phyloP scores from a whole-genome alignment of 2,888 invertebrate species.

The Epinotia nisella region DNA sequence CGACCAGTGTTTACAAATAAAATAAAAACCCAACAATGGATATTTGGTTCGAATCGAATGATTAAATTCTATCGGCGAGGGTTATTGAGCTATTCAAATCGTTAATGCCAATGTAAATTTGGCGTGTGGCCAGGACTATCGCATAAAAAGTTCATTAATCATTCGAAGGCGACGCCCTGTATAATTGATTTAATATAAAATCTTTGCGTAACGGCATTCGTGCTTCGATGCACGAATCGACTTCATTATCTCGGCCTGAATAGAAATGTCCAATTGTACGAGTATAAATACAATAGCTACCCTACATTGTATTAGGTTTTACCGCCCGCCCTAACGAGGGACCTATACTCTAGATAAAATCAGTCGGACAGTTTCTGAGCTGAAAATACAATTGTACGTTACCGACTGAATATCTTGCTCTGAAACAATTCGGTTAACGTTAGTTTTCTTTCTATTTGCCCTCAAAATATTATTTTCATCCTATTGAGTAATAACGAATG shows the following conservation, averaged over 20 bases:
- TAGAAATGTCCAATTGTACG: slow-evolving; percentile 38
- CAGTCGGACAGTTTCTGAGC: slow-evolving; percentile 27
- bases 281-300: slow-evolving; percentile 29
- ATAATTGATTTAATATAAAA: slow-evolving; percentile 64
- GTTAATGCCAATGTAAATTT: slow-evolving; percentile 68
- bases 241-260: slow-evolving; percentile 41
- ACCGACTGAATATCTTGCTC: not conserved
- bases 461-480: not conserved
- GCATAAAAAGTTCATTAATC: slow-evolving; percentile 71
- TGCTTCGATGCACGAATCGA: slow-evolving; percentile 41
- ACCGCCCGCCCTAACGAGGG: slow-evolving; percentile 18
- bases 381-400: slow-evolving; percentile 15
- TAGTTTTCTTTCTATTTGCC: not conserved
- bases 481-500: not conserved
- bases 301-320: slow-evolving; percentile 32
- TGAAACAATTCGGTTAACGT: not conserved
- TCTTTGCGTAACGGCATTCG: slow-evolving; percentile 39
- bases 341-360: slow-evolving; percentile 8
- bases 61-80: slow-evolving; percentile 42
- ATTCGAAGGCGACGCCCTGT: slow-evolving; percentile 53
- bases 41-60: slow-evolving; percentile 12
- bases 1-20: not conserved
- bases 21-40: not conserved
- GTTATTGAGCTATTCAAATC: slow-evolving; percentile 56
- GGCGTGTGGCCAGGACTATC: slow-evolving; percentile 59